These are phyloP conservation scores for Apis dorsata DNA, from an alignment of 1,140 invertebrate genomes.

Conservation along the genomic window DNA sequence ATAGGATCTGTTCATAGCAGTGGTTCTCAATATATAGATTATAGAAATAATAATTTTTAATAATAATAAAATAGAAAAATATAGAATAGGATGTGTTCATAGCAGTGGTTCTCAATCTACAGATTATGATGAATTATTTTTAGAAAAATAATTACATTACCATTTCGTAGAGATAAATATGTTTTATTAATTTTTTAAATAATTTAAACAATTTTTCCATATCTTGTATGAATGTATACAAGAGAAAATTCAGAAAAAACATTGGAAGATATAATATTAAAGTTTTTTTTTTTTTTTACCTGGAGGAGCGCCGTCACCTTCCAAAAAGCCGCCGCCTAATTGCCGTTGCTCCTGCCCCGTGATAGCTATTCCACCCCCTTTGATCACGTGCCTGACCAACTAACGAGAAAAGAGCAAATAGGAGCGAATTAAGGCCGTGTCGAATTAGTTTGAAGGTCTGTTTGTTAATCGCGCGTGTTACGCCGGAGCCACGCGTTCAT, in stretches of 20 bases:
- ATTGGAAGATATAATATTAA: neutral
- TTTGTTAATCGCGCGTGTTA: neutral
- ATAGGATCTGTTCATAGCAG: no score
- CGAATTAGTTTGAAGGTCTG: neutral
- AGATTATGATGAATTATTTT: no score
- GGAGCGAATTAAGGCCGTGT: neutral
- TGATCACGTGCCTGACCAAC: slow-evolving; percentile 89
- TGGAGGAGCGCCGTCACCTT: slow-evolving; percentile 80
- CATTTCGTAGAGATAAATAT: no score
- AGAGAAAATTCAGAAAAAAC: neutral
- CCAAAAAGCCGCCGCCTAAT: slow-evolving; percentile 81
- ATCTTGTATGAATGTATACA: neutral
- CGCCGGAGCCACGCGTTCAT: neutral
- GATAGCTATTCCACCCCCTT: slow-evolving; percentile 86
- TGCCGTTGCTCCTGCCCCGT: slow-evolving; percentile 86
- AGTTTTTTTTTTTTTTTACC: slow-evolving; percentile 72
- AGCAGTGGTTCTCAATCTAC: no score
- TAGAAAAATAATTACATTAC: no score
- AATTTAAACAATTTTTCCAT: no score
- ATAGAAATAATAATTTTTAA: no score
- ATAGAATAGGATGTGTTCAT: no score
- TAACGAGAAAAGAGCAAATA: slow-evolving; percentile 73
- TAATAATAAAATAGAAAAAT: no score
- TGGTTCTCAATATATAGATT: no score
- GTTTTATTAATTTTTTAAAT: no score